Evolutionary conservation across 1,140 invertebrate species (phyloP).

Genomic region (Anoplophora glabripennis): DNA sequence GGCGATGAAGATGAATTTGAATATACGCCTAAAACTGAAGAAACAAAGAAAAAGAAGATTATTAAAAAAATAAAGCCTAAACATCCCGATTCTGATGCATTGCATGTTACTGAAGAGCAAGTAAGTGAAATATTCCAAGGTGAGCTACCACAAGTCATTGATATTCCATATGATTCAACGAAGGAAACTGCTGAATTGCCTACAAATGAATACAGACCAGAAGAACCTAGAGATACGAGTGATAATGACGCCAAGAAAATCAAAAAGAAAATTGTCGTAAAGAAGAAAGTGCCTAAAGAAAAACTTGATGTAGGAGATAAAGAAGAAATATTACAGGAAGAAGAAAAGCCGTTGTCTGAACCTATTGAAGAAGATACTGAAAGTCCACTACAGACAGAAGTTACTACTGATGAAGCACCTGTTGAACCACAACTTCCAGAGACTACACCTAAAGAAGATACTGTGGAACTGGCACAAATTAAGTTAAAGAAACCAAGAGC

Average conservation of each 20-base stretch:
- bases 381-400: neutral
- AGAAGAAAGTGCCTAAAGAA: conserved; percentile 20
- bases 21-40: conserved; percentile 16
- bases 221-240: conserved; percentile 16
- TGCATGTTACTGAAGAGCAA: neutral
- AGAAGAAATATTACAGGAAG: conserved; percentile 9
- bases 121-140: neutral
- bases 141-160: conserved; percentile 11
- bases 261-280: conserved; percentile 21
- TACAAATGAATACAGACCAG: conserved; percentile 12
- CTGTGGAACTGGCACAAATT: conserved; percentile 27
- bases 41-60: conserved; percentile 19
- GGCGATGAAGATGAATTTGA: conserved; percentile 1
- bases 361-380: conserved; percentile 3
- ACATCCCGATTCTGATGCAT: neutral
- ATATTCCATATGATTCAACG: conserved; percentile 25
- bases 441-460: conserved; percentile 21
- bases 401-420: conserved; percentile 13
- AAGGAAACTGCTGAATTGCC: conserved; percentile 29
- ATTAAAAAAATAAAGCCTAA: conserved; percentile 26
- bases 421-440: conserved; percentile 25
- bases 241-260: conserved; percentile 1
- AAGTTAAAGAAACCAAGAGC: conserved; percentile 31
- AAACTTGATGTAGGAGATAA: neutral
- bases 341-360: neutral